A percentile compares a stretch with the other conserved stretches of the same genome.
phyloP scores from a whole-genome alignment of 1,140 invertebrate species.

The Zeugodacus cucurbitae region DNA sequence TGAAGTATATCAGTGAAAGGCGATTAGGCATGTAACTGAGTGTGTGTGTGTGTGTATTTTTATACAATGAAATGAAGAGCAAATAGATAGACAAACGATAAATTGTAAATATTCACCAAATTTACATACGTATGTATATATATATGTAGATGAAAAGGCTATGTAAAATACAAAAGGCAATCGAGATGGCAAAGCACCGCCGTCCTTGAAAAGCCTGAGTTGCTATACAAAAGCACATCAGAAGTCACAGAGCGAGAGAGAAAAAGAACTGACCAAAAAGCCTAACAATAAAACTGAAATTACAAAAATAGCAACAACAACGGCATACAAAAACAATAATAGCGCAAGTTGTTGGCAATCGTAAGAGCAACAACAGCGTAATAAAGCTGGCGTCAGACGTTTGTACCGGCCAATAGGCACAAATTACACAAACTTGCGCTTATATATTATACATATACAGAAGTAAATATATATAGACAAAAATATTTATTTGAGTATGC shows the following conservation, averaged over 20 bases:
- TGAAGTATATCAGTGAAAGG: not conserved
- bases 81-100: not conserved
- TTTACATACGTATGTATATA: not conserved
- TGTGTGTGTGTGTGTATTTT: not conserved
- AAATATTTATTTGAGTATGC: not conserved
- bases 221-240: not conserved
- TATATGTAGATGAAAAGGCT: not conserved
- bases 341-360: not conserved
- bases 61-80: not conserved
- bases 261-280: not conserved
- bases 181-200: too few relatives aligned
- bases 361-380: not conserved
- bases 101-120: not conserved
- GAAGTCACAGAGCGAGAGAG: not conserved
- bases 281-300: not conserved
- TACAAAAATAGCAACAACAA: not conserved
- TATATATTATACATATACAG: not conserved
- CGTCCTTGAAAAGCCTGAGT: not conserved
- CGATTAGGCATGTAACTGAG: not conserved
- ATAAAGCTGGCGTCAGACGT: not conserved
- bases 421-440: not conserved
- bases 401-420: not conserved
- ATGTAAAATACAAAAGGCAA: not conserved
- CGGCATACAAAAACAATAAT: not conserved
- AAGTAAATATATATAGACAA: too few relatives aligned